These are phyloP conservation scores for Pomatorhinus ruficollis DNA, from an alignment of 2,113 vertebrate genomes.

Conservation along the genomic window DNA sequence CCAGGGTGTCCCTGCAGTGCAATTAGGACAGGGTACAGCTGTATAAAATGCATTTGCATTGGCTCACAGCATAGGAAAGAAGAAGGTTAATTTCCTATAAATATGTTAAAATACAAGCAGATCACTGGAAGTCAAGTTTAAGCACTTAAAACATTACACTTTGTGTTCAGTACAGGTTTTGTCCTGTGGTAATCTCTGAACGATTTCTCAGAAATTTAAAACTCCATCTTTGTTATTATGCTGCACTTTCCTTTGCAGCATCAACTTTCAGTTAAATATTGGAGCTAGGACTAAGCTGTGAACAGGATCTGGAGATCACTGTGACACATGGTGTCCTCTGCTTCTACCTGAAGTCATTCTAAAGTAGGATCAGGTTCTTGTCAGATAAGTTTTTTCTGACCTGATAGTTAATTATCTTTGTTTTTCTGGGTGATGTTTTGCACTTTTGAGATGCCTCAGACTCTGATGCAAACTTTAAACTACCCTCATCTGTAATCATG, in stretches of 20 bases:
- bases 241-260: neutral
- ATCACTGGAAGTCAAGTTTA: neutral
- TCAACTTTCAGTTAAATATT: neutral
- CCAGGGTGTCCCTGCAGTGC: no score
- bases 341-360: neutral
- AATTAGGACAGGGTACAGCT: neutral
- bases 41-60: accelerated
- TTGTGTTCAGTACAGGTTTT: neutral
- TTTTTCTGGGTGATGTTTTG: neutral
- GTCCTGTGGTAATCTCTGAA: neutral
- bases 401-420: neutral
- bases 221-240: neutral
- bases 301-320: neutral
- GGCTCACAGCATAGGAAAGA: accelerated
- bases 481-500: neutral
- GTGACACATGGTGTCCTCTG: neutral
- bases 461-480: neutral
- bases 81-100: neutral
- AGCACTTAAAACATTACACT: neutral
- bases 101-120: neutral
- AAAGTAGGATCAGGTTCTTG: neutral
- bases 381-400: neutral
- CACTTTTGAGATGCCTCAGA: neutral
- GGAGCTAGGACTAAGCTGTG: neutral
- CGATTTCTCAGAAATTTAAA: neutral